Evolutionary conservation across 1,140 invertebrate species (phyloP).

Genomic region (Euwallacea fornicatus): DNA sequence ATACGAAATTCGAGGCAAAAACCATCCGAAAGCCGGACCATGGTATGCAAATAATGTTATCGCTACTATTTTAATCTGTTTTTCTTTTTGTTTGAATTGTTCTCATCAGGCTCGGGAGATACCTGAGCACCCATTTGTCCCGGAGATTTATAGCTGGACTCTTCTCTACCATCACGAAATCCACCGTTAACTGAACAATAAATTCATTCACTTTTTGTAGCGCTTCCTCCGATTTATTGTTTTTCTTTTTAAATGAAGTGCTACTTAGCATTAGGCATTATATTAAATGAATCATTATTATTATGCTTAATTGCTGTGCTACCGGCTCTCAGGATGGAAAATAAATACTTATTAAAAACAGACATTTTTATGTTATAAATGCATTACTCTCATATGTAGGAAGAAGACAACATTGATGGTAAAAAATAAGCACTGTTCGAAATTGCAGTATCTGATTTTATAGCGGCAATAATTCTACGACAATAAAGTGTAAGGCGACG

Average conservation of each 20-base stretch:
- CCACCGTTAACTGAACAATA: constrained; percentile 34
- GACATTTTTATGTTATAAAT: background rate
- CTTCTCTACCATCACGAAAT: constrained; percentile 15
- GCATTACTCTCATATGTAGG: background rate
- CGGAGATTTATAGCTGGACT: constrained; percentile 29
- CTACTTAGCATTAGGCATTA: constrained; percentile 2
- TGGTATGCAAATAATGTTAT: constrained; percentile 38
- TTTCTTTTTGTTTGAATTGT: constrained; percentile 34
- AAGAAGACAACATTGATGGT: constrained; percentile 5
- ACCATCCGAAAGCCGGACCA: constrained; percentile 34
- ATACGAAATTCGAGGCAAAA: constrained; percentile 44
- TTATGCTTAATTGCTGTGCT: background rate
- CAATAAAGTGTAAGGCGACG: no score
- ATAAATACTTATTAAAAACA: background rate
- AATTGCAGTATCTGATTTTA: constrained; percentile 22
- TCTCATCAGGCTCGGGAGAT: constrained; percentile 31
- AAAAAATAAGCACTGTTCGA: constrained; percentile 21
- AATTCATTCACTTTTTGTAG: constrained; percentile 31
- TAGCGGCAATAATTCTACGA: constrained; percentile 23
- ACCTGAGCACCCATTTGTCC: constrained; percentile 35
- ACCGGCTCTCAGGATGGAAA: background rate
- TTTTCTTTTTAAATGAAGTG: constrained; percentile 9
- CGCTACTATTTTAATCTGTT: constrained; percentile 36
- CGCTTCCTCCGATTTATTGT: constrained; percentile 23
- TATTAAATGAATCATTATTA: constrained; percentile 3